Conservation (phyloP, 2,113 vertebrate genomes). For the Camarhynchus parvulus region DNA sequence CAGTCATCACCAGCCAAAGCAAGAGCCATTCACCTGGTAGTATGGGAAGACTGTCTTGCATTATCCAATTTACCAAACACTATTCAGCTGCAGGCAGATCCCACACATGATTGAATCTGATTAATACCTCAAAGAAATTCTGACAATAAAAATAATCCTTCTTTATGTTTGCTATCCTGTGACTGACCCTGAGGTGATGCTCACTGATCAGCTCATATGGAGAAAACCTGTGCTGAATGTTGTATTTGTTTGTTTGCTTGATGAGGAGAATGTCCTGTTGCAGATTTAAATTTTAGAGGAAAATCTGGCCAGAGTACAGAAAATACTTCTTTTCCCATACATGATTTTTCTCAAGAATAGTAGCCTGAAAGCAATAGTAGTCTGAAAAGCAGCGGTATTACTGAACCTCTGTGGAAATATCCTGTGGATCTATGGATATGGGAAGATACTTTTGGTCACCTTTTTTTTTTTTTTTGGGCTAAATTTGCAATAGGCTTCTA, state of each 20-base stretch:
- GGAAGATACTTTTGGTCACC: neutral
- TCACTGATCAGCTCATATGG: neutral
- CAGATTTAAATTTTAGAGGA: neutral
- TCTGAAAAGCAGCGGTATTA: neutral
- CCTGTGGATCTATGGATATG: neutral
- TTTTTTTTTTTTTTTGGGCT: too few relatives aligned
- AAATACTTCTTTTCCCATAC: neutral
- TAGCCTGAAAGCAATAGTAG: neutral
- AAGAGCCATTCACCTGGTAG: neutral
- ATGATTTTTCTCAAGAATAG: neutral
- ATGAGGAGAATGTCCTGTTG: neutral
- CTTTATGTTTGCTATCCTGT: neutral
- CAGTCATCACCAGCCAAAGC: neutral
- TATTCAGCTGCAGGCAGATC: neutral
- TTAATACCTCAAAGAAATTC: neutral
- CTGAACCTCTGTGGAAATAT: neutral
- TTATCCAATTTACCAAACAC: neutral
- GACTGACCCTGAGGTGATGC: neutral
- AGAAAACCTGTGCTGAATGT: neutral
- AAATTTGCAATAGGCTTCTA: neutral
- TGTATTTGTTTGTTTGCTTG: neutral
- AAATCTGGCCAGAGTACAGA: neutral
- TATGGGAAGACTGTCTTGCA: neutral
- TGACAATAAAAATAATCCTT: neutral
- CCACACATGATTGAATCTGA: neutral